These are phyloP conservation scores for Cheilinus undulatus DNA, from an alignment of 2,113 vertebrate genomes.

Conservation along the genomic window DNA sequence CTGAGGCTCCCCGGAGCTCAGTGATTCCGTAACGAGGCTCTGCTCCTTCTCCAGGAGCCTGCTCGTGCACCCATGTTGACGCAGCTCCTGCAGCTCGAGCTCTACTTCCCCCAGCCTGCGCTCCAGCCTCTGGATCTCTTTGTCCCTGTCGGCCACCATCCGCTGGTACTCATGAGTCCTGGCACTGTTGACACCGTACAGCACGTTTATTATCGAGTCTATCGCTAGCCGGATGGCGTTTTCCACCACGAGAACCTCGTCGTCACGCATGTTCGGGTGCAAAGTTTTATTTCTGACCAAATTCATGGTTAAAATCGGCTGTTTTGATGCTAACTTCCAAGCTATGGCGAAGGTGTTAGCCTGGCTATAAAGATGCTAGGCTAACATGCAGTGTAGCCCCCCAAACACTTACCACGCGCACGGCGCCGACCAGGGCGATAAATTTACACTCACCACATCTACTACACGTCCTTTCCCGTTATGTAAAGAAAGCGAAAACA, in stretches of 20 bases:
- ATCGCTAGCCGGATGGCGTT: conserved; percentile 72
- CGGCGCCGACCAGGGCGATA: neutral
- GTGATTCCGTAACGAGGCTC: neutral
- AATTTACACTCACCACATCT: neutral
- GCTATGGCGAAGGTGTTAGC: neutral
- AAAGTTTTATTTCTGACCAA: conserved; percentile 23
- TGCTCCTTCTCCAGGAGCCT: neutral
- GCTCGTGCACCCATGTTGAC: conserved; percentile 43
- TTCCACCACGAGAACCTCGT: conserved; percentile 71
- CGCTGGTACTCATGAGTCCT: conserved; percentile 61
- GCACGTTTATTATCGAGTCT: conserved; percentile 74
- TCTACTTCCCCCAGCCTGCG: conserved; percentile 54
- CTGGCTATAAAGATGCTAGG: conserved; percentile 5
- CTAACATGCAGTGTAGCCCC: neutral
- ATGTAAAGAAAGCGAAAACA: too few species aligned
- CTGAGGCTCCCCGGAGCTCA: conserved; percentile 2
- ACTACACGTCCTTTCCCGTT: neutral
- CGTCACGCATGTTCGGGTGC: conserved; percentile 59
- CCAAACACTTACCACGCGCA: neutral
- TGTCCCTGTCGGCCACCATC: conserved; percentile 76
- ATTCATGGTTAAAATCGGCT: conserved; percentile 49
- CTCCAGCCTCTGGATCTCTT: conserved; percentile 75
- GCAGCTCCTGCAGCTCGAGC: conserved; percentile 54
- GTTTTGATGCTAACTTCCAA: neutral
- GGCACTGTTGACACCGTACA: conserved; percentile 65